Evolutionary conservation across 35 echinoderm and acorn worm genomes (phyloP).

Genomic region (Lytechinus variegatus): DNA sequence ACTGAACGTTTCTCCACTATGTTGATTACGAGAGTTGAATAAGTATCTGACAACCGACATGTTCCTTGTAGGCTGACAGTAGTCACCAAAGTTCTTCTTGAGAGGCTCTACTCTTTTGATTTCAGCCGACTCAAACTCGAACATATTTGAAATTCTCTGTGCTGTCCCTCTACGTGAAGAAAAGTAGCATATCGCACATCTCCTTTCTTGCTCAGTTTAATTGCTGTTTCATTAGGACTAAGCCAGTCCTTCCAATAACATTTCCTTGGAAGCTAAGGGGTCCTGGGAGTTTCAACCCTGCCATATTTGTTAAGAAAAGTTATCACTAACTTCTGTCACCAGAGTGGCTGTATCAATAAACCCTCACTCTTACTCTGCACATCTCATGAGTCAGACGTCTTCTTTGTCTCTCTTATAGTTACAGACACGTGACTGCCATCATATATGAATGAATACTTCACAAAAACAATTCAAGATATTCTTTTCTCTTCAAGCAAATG

Average conservation of each 20-base stretch:
- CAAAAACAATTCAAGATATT: too few species aligned
- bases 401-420: too few species aligned
- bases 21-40: slow-evolving; percentile 63
- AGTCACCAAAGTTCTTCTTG: slow-evolving; percentile 44
- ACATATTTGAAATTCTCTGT: background rate
- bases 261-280: slow-evolving; percentile 22
- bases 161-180: background rate
- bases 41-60: slow-evolving; percentile 57
- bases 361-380: too few species aligned
- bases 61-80: slow-evolving; percentile 54
- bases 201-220: slow-evolving; percentile 40
- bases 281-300: slow-evolving; percentile 15
- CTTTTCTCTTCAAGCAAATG: too few species aligned
- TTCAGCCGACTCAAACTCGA: background rate
- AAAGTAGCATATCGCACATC: background rate
- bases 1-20: slow-evolving; percentile 30
- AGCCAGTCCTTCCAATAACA: slow-evolving; percentile 43
- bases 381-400: too few species aligned
- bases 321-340: background rate
- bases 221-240: background rate
- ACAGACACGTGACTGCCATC: too few species aligned
- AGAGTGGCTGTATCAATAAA: too few species aligned
- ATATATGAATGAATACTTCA: too few species aligned
- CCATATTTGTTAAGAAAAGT: background rate
- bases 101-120: background rate